Percentiles rank a stretch among this genome's conserved stretches.
Evolutionary conservation across 2,888 invertebrate genomes (phyloP).

Genomic region (Cyaniris semiargus): DNA sequence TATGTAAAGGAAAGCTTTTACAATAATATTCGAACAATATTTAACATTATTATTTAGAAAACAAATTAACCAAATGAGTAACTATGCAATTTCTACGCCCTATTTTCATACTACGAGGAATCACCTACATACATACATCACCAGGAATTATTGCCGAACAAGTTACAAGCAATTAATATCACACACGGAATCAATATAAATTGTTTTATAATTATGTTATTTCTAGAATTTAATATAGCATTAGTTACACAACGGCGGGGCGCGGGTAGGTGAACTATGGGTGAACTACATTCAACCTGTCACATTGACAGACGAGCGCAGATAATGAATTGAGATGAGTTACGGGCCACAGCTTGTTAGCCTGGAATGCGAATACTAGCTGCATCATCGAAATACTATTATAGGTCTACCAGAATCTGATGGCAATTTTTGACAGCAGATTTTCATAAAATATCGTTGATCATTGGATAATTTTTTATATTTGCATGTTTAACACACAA

Average conservation of each 20-base stretch:
- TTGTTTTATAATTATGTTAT: constrained; percentile 16
- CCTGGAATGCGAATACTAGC: constrained; percentile 55
- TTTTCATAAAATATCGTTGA: too few species aligned
- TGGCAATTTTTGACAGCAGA: too few species aligned
- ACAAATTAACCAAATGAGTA: too few species aligned
- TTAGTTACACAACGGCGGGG: not conserved
- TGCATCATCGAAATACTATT: not conserved
- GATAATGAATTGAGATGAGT: constrained; percentile 27
- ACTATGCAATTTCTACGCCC: too few species aligned
- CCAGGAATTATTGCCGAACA: not conserved
- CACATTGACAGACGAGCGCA: constrained; percentile 25
- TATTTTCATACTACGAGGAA: not conserved
- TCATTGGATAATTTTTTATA: too few species aligned
- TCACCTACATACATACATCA: not conserved
- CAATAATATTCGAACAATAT: too few species aligned
- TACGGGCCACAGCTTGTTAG: constrained; percentile 44
- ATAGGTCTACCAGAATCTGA: too few species aligned
- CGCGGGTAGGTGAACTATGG: not conserved
- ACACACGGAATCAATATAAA: not conserved
- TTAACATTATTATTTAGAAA: too few species aligned
- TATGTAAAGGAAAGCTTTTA: too few species aligned
- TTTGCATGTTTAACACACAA: too few species aligned
- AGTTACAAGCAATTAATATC: not conserved
- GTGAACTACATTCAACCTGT: constrained; percentile 22
- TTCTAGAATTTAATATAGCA: constrained; percentile 22